These are phyloP conservation scores for Amiota communis DNA, from an alignment of 2,888 invertebrate species.

Conservation along the genomic window DNA sequence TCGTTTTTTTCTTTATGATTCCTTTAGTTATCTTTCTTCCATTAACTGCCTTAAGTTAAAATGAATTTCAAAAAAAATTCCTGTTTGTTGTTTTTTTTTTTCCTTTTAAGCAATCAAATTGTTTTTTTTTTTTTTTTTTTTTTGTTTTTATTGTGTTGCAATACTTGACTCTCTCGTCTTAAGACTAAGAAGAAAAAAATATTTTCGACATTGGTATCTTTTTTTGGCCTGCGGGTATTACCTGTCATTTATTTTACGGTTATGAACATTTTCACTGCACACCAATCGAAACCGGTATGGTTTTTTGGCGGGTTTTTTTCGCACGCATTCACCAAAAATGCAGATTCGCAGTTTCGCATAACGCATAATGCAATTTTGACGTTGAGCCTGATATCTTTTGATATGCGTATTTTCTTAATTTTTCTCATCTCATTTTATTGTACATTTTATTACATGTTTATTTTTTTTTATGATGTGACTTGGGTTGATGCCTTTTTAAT, in stretches of 20 bases:
- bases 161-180: too few species aligned
- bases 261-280: conserved; percentile 8
- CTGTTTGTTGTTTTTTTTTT: background rate
- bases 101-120: too few species aligned
- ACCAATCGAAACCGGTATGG: background rate
- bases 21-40: too few species aligned
- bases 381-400: conserved; percentile 9
- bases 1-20: too few species aligned
- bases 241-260: conserved; percentile 22
- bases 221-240: background rate
- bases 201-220: conserved; percentile 7
- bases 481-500: conserved; percentile 14
- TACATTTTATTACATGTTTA: background rate
- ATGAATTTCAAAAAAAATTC: background rate
- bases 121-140: too few species aligned
- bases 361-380: conserved; percentile 20
- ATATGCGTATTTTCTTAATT: background rate
- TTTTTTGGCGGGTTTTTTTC: conserved; percentile 1
- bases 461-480: background rate
- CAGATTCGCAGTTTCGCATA: conserved; percentile 18
- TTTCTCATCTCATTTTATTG: conserved; percentile 2
- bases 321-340: background rate
- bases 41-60: background rate
- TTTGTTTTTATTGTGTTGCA: too few species aligned
- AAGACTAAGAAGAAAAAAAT: too few species aligned